Evolutionary conservation across 1,140 invertebrate genomes (phyloP).

Genomic region (Ditylenchus dipsaci): DNA sequence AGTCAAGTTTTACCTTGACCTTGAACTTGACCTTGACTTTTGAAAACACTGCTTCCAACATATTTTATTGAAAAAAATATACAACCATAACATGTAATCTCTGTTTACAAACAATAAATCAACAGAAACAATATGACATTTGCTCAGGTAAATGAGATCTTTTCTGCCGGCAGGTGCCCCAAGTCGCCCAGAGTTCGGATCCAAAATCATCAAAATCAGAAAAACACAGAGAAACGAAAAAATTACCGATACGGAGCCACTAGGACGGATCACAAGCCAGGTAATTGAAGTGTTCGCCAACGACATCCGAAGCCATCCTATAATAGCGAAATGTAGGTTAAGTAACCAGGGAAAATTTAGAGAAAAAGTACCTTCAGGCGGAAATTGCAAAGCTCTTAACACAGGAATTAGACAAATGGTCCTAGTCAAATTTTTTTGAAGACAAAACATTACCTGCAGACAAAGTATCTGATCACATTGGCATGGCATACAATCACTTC

Average conservation of each 20-base stretch:
- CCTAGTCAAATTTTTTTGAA: background rate
- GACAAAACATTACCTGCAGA: conserved; percentile 72
- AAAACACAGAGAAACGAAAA: too few relatives aligned
- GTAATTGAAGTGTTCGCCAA: conserved; percentile 89
- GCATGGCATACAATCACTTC: conserved; percentile 93
- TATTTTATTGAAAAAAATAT: too few relatives aligned
- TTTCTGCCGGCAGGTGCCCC: background rate
- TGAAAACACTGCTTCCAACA: too few relatives aligned
- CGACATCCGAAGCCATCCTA: conserved; percentile 77
- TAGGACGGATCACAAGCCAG: conserved; percentile 77
- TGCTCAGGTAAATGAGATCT: background rate
- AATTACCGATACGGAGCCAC: conserved; percentile 69
- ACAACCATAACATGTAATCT: too few relatives aligned
- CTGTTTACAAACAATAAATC: background rate
- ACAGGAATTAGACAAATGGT: background rate
- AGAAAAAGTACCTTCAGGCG: conserved; percentile 71
- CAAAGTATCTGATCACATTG: conserved; percentile 95
- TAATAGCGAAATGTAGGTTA: background rate
- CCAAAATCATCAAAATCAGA: too few relatives aligned
- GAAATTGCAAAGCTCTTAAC: conserved; percentile 85
- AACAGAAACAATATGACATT: background rate
- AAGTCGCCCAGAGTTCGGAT: background rate
- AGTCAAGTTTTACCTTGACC: too few relatives aligned
- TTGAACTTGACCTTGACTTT: too few relatives aligned
- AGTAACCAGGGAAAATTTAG: too few relatives aligned